A percentile compares a stretch with the other conserved stretches of the same genome.
These are phyloP conservation scores for Gymnocypris eckloni DNA, from an alignment of 2,797 vertebrate species.

Conservation along the genomic window DNA sequence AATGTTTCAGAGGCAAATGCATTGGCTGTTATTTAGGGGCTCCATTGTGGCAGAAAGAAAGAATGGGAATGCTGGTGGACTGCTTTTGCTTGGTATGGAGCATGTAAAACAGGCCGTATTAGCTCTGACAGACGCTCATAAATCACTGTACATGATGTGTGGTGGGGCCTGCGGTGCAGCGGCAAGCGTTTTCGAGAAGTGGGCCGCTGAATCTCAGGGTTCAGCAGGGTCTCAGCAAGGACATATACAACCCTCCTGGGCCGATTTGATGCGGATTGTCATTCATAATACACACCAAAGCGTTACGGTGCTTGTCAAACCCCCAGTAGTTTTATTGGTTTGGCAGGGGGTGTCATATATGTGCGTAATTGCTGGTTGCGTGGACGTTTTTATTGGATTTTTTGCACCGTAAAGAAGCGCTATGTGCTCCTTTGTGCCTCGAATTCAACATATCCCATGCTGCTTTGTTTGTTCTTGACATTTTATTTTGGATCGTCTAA, in stretches of 20 bases:
- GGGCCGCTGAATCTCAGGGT: conserved; percentile 53
- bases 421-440: conserved; percentile 55
- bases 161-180: conserved; percentile 76
- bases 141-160: conserved; percentile 81
- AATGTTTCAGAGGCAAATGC: conserved; percentile 82
- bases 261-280: conserved; percentile 63
- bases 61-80: conserved; percentile 74
- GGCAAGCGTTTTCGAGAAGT: conserved; percentile 75
- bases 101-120: conserved; percentile 86
- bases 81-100: conserved; percentile 79
- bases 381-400: conserved; percentile 78
- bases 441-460: conserved; percentile 44
- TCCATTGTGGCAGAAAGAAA: conserved; percentile 76
- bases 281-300: conserved; percentile 66
- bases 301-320: conserved; percentile 61
- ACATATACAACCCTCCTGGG: conserved; percentile 74
- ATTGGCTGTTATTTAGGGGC: conserved; percentile 85
- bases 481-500: conserved; percentile 2
- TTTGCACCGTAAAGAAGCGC: conserved; percentile 76
- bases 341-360: conserved; percentile 78
- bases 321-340: conserved; percentile 81
- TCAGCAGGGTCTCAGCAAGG: conserved; percentile 18
- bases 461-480: conserved; percentile 52
- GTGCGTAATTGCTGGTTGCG: conserved; percentile 82
- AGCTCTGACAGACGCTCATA: conserved; percentile 81